Base-by-base conservation (phyloP, 2,797 vertebrate genomes). In the Pseudotriccus pelzelni region DNA sequence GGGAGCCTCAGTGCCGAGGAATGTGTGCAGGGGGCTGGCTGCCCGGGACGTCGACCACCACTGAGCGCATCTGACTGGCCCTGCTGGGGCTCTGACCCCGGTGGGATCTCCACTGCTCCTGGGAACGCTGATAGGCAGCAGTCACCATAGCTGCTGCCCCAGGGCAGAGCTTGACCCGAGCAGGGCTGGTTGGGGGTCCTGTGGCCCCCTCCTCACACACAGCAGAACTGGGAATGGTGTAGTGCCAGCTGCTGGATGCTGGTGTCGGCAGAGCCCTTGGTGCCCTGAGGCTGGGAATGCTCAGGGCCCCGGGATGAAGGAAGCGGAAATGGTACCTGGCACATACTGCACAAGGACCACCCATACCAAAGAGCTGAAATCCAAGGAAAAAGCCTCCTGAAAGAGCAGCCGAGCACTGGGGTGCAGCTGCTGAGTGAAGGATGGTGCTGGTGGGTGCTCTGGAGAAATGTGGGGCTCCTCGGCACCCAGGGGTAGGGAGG, bases 231-330 rank as follows among this genome's bases (percentile, higher is more conserved):
- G 74, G 64, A 62, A 52, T 0, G 0, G 6, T 8, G 28, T 1
- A 2, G 32, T 21, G 36, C 28, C 0, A 0, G 14, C 24, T 39
- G 49, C 63, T 2, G 7, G 28, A 18, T 32, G 27, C 50, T 7
- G 32, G 24, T 0, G 3, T 5, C 0, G 0, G n/a, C 5, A 3
- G 10, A 67, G 15, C 12, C 36, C 28, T 8, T 0, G 0, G 27
- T 43, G 78, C 17, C 3, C 3, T 9, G 27, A 15, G 60, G 36
- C 39, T 66, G 62, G 39, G 1, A 43, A 25, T 10, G 47, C 76
- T 39, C 50, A 7, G 32, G 44, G 19, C 43, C 11, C 14, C 3
- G 8, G 30, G 56, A n/a, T 39, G 47, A 60, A 43, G 39, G 39
- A 36, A 53, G 24, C 15, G 52, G 62, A 19, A 36, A 43, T 39